Base-by-base conservation (phyloP, 1,140 invertebrate species). In the Goniozus legneri region DNA sequence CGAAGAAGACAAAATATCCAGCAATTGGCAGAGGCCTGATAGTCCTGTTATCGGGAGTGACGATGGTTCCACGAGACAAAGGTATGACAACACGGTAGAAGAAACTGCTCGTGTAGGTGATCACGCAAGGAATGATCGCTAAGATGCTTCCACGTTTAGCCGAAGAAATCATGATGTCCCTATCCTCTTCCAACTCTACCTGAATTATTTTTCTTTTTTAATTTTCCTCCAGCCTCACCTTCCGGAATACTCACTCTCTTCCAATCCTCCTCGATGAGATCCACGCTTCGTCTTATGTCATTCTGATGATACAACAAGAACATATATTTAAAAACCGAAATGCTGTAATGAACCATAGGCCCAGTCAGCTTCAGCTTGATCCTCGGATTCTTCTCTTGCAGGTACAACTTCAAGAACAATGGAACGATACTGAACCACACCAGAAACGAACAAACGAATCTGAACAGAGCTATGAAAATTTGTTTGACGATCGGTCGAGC, bases 151-250 rank as follows among this genome's bases (percentile, higher is more conserved):
- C 32, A n/a, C 6, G 18, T 19, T 8, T 30, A 6, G 32, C n/a
- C 1, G 19, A 22, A 2, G 22, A 12, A 2, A 21, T 20, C 32
- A 35, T 48, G 2, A 13, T 8, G 8, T 18, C 4, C 1, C 21
- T n/a, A n/a, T n/a, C n/a, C n/a, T n/a, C n/a, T n/a, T n/a, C n/a
- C n/a, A n/a, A n/a, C n/a, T n/a, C n/a, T n/a, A n/a, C n/a, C n/a
- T n/a, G n/a, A n/a, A n/a, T n/a, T n/a, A n/a, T n/a, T n/a, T n/a
- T n/a, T n/a, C n/a, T n/a, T n/a, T n/a, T n/a, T n/a, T n/a, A 64
- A 35, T 3, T 42, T 57, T 19, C 39, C 44, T 0, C 44, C 56
- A 0, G 45, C 13, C n/a, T 15, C 54, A 6, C 40, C 32, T 24
- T 56, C 57, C 3, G 34, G n/a, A n/a, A n/a, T n/a, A n/a, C n/a